A percentile compares a stretch with the other conserved stretches of the same genome.
Conservation (phyloP, 2,888 invertebrate species). For the Pyrrhia umbra region DNA sequence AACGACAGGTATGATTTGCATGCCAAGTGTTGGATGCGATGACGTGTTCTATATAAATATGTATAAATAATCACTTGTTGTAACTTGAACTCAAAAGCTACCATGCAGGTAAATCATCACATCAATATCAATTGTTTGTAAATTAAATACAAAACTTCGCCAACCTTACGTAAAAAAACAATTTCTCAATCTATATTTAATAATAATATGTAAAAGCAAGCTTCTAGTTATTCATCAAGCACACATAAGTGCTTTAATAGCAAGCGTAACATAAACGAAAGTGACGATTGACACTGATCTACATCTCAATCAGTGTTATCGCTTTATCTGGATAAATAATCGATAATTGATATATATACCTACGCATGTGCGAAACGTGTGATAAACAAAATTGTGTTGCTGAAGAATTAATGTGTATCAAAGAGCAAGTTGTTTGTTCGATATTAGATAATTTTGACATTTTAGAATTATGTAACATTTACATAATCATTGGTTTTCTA, state of each 20-base stretch:
- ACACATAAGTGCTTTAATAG: not conserved
- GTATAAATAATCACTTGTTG: slow-evolving; percentile 5
- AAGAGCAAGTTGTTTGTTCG: not conserved
- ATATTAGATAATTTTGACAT: too few relatives aligned
- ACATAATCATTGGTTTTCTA: too few relatives aligned
- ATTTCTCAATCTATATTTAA: not conserved
- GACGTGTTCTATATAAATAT: slow-evolving; percentile 30
- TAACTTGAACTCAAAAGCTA: slow-evolving; percentile 22
- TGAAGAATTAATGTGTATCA: not conserved
- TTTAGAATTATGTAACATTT: too few relatives aligned
- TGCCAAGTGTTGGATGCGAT: slow-evolving; percentile 28
- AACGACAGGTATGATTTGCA: slow-evolving; percentile 30
- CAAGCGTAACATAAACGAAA: slow-evolving; percentile 18
- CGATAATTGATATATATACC: slow-evolving; percentile 21
- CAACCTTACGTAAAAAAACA: slow-evolving; percentile 6
- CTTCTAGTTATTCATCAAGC: not conserved
- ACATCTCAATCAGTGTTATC: slow-evolving; percentile 24
- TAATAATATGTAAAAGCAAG: not conserved
- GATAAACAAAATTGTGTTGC: slow-evolving; percentile 13
- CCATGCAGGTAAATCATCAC: slow-evolving; percentile 16
- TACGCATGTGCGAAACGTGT: slow-evolving; percentile 14
- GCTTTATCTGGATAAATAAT: slow-evolving; percentile 37
- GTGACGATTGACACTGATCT: slow-evolving; percentile 45
- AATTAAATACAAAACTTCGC: slow-evolving; percentile 48
- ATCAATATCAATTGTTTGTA: slow-evolving; percentile 50